Evolutionary conservation across 2,797 vertebrate genomes (phyloP), one percentile per base, ranked within the genome.

Genomic region (Gobio occitaniae): DNA sequence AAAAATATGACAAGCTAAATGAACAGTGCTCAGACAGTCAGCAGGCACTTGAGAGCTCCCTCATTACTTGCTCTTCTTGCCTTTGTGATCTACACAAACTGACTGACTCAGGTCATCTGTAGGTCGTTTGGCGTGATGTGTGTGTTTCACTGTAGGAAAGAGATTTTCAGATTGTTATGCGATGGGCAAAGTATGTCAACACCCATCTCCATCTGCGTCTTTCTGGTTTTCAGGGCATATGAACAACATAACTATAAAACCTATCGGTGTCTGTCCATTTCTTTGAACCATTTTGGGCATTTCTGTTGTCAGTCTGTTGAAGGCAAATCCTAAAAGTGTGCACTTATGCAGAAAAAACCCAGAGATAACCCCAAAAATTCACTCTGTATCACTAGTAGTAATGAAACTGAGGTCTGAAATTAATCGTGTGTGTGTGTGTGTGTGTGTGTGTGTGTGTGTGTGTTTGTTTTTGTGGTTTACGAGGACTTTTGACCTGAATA

Each of bases 1-100:
- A 47, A n/a, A 82, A 86, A 77, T 41, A 70, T 88, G 86, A 87
- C 83, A 87, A n/a, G 88, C 68, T 85, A 88, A 87, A 88, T 86
- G 54, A 90, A 32, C 48, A 50, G 48, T 41, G 66, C 65, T 87
- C 59, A 75, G 82, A 88, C 85, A 81, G 80, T 65, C 70, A 72
- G 77, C 69, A 48, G 21, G 76, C 66, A 75, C 82, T 82, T 65
- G 16, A 78, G 54, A 82, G 10, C 44, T 44, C 61, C 75, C 84
- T 90, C 74, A 86, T 86, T 87, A 87, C 38, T 71, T 83, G 83
- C 48, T 72, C 69, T 38, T 56, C 6, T 11, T 72, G 17, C n/a
- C 71, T 48, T 80, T 80, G 52, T 83, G 72, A 86, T 86, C 76
- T 85, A 47, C 48, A 25, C 77, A 59, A 82, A 78, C 78, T 78